phyloP scores from a whole-genome alignment of 2,797 vertebrate species.

The Sebastes nivosus region DNA sequence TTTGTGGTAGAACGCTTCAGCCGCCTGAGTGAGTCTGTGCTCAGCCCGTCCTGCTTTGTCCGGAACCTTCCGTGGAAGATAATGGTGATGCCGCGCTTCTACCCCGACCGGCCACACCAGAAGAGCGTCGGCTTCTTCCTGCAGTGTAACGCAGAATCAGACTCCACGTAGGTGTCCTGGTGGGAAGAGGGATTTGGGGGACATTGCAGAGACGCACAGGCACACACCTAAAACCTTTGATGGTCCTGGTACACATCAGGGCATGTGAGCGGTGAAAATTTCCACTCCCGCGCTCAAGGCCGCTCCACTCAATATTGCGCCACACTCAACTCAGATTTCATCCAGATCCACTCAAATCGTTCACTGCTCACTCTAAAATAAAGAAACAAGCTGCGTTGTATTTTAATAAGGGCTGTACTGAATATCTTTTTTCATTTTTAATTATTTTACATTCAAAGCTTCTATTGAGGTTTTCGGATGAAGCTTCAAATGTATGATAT shows the following conservation, averaged over 20 bases:
- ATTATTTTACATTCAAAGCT: neutral
- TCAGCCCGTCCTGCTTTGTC: conserved; percentile 99
- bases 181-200: neutral
- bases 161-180: conserved; percentile 92
- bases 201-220: neutral
- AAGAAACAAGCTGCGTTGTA: neutral
- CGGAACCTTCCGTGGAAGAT: conserved; percentile 99
- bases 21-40: conserved; percentile 96
- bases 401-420: neutral
- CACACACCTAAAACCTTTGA: neutral
- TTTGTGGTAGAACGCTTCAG: conserved; percentile 98
- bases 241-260: neutral
- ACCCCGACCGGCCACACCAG: conserved; percentile 98
- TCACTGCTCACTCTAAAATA: neutral
- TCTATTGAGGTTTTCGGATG: neutral
- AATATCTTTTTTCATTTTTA: neutral
- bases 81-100: conserved; percentile 99
- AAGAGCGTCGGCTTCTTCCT: conserved; percentile 99
- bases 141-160: conserved; percentile 98
- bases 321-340: neutral
- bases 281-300: no score
- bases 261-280: neutral
- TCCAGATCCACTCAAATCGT: neutral
- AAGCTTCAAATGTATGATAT: neutral
- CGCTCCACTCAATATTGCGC: neutral